Percentiles rank a stretch among this genome's conserved stretches.
Evolutionary conservation across 2,113 vertebrate genomes (phyloP).

Genomic region (Mustela nigripes): DNA sequence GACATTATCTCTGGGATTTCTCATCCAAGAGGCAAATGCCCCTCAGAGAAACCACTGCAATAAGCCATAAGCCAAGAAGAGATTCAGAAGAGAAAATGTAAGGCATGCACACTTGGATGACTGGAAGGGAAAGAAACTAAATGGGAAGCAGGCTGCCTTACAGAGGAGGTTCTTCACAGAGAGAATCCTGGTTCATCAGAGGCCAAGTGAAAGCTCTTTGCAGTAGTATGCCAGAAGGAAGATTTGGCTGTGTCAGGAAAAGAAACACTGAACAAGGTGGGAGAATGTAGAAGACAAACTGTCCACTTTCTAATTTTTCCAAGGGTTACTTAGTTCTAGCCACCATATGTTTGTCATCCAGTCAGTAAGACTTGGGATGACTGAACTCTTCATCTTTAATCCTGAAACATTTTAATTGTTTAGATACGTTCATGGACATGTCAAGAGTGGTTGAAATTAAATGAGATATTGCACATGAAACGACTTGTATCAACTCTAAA

Average conservation of each 20-base stretch:
- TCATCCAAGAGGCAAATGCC: background rate
- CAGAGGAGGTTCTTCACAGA: background rate
- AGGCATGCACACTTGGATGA: background rate
- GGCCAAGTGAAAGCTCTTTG: background rate
- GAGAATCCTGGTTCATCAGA: background rate
- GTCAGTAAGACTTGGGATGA: background rate
- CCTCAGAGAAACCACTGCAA: background rate
- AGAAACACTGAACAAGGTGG: background rate
- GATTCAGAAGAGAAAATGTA: background rate
- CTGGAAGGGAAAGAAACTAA: background rate
- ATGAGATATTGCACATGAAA: constrained; percentile 71
- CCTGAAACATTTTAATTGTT: constrained; percentile 70
- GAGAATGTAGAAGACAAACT: background rate
- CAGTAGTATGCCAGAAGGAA: background rate
- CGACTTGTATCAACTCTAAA: constrained; percentile 43
- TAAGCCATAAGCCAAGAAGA: background rate
- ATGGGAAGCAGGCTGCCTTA: background rate
- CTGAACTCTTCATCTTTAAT: constrained; percentile 50
- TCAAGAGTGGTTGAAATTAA: constrained; percentile 68
- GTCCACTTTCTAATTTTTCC: background rate
- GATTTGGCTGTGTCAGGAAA: background rate
- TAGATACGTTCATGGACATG: constrained; percentile 55
- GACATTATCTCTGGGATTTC: background rate
- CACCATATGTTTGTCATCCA: constrained; percentile 63
- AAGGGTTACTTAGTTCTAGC: background rate